Percentiles rank a stretch among this genome's conserved stretches.
Evolutionary conservation across 2,113 vertebrate species (phyloP).

Genomic region (Uria aalge): DNA sequence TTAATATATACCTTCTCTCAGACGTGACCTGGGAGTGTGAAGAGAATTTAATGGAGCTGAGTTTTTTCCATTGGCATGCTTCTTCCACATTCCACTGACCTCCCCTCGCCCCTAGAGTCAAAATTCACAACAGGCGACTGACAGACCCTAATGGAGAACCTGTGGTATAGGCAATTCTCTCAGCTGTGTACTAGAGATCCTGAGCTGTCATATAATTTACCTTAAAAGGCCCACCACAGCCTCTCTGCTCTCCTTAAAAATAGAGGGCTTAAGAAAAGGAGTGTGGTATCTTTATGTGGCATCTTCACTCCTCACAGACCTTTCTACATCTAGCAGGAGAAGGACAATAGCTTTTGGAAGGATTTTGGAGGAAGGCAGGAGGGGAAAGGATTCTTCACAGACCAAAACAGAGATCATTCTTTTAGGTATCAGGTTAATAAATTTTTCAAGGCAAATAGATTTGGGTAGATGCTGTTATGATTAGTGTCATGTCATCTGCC

Average conservation of each 20-base stretch:
- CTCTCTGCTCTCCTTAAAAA: not conserved
- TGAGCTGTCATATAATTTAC: not conserved
- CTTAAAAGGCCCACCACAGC: not conserved
- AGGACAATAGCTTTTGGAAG: not conserved
- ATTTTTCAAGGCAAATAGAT: not conserved
- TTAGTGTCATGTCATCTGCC: not conserved
- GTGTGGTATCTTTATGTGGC: not conserved
- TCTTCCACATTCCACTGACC: not conserved
- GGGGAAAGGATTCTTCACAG: not conserved
- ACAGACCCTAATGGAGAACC: not conserved
- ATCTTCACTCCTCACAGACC: not conserved
- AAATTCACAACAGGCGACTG: not conserved
- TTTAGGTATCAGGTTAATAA: not conserved
- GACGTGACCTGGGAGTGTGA: not conserved
- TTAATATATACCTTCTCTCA: not conserved
- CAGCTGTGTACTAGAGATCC: not conserved
- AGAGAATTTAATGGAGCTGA: not conserved
- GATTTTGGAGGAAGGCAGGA: not conserved
- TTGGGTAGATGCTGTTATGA: not conserved
- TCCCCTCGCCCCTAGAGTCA: not conserved
- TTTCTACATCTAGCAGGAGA: not conserved
- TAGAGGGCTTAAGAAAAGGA: not conserved
- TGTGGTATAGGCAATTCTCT: not conserved
- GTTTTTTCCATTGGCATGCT: not conserved
- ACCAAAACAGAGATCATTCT: not conserved